A percentile compares a stretch with the other conserved stretches of the same genome.
Evolutionary conservation across 64 coral and sea anemone species (phyloP).

Genomic region (Acropora tenuis): DNA sequence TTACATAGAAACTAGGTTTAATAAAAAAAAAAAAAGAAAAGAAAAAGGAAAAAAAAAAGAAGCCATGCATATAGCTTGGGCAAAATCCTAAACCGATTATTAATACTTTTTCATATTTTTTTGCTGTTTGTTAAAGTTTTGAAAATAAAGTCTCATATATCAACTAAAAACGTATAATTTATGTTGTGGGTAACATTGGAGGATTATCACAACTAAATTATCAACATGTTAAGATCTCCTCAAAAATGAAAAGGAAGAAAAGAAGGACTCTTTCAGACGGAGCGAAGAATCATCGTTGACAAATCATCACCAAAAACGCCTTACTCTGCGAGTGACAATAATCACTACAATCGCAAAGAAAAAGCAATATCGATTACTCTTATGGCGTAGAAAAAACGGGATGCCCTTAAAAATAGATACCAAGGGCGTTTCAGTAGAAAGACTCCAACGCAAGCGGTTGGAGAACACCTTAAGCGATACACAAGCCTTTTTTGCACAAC

Average conservation of each 20-base stretch:
- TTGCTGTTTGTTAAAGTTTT: not conserved
- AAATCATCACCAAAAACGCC: not conserved
- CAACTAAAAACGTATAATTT: not conserved
- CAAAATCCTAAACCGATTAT: not conserved
- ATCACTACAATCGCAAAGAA: conserved; percentile 14
- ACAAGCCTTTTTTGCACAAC: not conserved
- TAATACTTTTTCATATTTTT: not conserved
- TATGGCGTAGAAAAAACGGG: not conserved
- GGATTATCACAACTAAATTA: not conserved
- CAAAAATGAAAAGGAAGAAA: not conserved
- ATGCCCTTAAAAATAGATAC: not conserved
- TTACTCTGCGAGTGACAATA: not conserved
- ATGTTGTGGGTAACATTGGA: not conserved
- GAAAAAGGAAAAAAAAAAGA: not conserved
- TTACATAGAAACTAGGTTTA: too few species aligned
- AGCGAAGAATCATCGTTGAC: not conserved
- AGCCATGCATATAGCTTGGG: not conserved
- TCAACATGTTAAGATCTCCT: not conserved
- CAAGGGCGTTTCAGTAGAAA: not conserved
- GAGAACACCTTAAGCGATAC: not conserved
- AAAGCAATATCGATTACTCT: not conserved
- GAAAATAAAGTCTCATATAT: conserved; percentile 5
- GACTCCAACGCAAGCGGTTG: not conserved
- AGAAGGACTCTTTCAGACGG: not conserved
- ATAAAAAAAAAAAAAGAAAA: not conserved